phyloP scores from a whole-genome alignment of 2,888 invertebrate species.

The Hydrotaea diabolus region DNA sequence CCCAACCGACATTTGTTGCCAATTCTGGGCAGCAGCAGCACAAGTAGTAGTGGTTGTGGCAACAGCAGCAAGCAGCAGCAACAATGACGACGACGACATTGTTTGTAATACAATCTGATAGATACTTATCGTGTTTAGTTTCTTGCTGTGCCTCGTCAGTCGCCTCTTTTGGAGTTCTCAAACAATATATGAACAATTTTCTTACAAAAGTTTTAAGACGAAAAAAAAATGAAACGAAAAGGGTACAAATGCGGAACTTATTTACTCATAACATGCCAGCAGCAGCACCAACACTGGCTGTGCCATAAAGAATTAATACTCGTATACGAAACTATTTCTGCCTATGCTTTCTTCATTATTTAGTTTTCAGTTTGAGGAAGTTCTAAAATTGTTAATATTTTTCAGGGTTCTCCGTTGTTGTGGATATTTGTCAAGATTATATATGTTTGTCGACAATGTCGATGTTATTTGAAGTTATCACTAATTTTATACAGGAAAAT shows the following conservation, averaged over 20 bases:
- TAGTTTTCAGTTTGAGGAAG: conserved; percentile 19
- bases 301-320: background rate
- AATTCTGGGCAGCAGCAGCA: conserved; percentile 10
- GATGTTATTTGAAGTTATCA: conserved; percentile 7
- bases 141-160: background rate
- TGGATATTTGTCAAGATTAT: too few species aligned
- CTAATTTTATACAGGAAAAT: conserved; percentile 12
- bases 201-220: background rate
- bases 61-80: background rate
- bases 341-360: background rate
- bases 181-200: background rate
- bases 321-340: background rate
- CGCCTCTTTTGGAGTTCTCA: background rate
- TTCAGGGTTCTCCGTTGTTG: conserved; percentile 4
- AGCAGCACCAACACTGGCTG: background rate
- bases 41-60: too few species aligned
- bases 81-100: background rate
- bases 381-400: conserved; percentile 4
- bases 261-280: background rate
- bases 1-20: conserved; percentile 22
- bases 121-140: conserved; percentile 56
- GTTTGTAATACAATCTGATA: conserved; percentile 63
- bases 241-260: conserved; percentile 5
- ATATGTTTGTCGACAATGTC: conserved; percentile 3
- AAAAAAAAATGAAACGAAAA: background rate